A percentile compares a stretch with the other conserved stretches of the same genome.
phyloP scores from a whole-genome alignment of 1,140 invertebrate species.

The Chionoecetes opilio region DNA sequence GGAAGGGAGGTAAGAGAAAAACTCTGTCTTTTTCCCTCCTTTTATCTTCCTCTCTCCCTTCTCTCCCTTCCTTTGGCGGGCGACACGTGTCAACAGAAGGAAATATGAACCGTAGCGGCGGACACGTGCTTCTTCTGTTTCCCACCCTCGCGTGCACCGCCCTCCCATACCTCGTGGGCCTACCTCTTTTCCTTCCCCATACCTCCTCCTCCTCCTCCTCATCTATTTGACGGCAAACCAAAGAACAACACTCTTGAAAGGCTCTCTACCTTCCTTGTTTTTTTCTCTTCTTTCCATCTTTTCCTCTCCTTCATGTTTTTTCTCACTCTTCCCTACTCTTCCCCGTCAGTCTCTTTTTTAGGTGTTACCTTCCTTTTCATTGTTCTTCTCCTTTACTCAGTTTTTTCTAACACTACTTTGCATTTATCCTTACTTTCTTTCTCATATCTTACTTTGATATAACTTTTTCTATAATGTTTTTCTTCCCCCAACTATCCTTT shows the following conservation, averaged over 20 bases:
- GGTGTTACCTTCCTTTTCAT: neutral
- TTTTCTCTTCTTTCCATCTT: neutral
- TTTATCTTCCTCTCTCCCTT: neutral
- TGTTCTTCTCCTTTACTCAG: too few species aligned
- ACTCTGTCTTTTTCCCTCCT: conserved; percentile 2
- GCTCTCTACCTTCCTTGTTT: neutral
- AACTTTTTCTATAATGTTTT: neutral
- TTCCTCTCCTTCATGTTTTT: neutral
- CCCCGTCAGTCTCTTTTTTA: neutral
- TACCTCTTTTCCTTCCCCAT: neutral
- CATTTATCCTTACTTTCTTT: neutral
- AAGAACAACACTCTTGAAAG: too few species aligned
- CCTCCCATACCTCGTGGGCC: neutral
- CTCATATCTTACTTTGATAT: neutral
- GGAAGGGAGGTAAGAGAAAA: neutral
- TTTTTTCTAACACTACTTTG: neutral
- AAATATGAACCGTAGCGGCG: conserved; percentile 58
- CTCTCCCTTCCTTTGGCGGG: neutral
- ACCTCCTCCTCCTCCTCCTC: neutral
- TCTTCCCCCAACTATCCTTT: neutral
- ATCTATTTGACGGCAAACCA: neutral
- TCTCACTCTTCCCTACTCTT: neutral
- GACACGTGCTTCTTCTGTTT: conserved; percentile 42
- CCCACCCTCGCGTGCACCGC: neutral
- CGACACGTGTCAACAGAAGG: conserved; percentile 56